Conservation (phyloP, 2,113 vertebrate species). For the Alces alces region DNA sequence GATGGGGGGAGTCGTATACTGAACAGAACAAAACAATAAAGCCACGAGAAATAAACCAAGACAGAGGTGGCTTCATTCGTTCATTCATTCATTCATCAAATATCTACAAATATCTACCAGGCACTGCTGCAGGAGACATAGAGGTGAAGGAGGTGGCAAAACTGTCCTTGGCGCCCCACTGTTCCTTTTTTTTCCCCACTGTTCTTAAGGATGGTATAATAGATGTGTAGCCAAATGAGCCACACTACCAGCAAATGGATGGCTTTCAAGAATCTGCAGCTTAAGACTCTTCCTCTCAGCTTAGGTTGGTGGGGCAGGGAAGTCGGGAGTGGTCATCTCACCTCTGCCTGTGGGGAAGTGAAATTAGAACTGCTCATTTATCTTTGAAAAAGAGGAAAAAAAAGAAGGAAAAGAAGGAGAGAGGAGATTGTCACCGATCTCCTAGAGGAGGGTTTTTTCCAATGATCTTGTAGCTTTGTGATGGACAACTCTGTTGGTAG, state of each 20-base stretch:
- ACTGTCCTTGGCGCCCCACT: not conserved
- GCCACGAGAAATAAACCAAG: not conserved
- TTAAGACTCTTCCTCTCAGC: not conserved
- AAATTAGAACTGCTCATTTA: not conserved
- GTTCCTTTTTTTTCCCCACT: not conserved
- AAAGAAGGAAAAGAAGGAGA: not conserved
- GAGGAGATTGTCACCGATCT: not conserved
- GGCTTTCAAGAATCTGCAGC: not conserved
- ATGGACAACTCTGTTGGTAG: not conserved
- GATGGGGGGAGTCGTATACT: not conserved
- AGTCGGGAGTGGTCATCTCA: not conserved
- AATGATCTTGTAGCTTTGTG: not conserved
- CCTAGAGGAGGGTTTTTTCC: not conserved
- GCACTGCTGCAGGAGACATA: not conserved
- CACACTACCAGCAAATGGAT: not conserved
- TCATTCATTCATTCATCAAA: not conserved
- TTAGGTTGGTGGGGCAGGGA: not conserved
- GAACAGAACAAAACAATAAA: constrained; percentile 33
- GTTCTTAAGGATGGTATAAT: not conserved
- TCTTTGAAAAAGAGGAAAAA: not conserved
- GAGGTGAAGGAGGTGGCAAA: not conserved
- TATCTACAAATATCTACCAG: too few species aligned
- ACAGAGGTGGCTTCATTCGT: not conserved
- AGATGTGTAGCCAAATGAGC: not conserved
- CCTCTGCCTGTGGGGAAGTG: not conserved